Evolutionary conservation across 2,888 invertebrate species (phyloP), one percentile per base, ranked within the genome.

Genomic region (Furcula furcula): DNA sequence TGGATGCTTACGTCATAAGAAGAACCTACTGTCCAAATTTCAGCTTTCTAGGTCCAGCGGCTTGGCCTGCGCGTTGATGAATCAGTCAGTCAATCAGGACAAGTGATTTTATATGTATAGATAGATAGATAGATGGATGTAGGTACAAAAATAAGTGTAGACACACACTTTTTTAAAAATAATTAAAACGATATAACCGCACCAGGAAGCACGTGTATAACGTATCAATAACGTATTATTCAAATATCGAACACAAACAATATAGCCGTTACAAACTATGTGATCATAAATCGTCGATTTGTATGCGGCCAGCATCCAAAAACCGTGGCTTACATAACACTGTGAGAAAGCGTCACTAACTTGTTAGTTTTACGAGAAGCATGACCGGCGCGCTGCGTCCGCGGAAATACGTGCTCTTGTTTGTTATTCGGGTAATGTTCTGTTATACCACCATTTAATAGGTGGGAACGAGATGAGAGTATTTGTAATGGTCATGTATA

Each of bases 311-410:
- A 27, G 31, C 43, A 50, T 47, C 34, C 39, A 34, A 50, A 55
- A 55, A 31, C 36, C 18, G 29, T 12, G 6, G 31, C n/a, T 56
- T 58, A 43, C 40, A 33, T 46, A 59, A 59, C 9, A 22, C 21
- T 30, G 31, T 56, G 60, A 43, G 58, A 59, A 59, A 60, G 58
- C 48, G 58, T 51, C 35, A 44, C 57, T 31, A 46, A 52, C 11
- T 21, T 35, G 43, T 43, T 51, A 43, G 46, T 54, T n/a, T 47
- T 48, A 50, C 34, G 34, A 39, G 14, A 31, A 41, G 38, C 37
- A 40, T 47, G 36, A 46, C 26, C 22, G 20, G 9, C 37, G 37
- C 43, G 40, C 44, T 36, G 31, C 36, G 30, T 18, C 30, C 44
- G 51, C 40, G 52, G 52, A 53, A 55, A 47, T 55, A 51, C 52